phyloP scores from a whole-genome alignment of 2,113 vertebrate genomes.

The Maccullochella peelii region DNA sequence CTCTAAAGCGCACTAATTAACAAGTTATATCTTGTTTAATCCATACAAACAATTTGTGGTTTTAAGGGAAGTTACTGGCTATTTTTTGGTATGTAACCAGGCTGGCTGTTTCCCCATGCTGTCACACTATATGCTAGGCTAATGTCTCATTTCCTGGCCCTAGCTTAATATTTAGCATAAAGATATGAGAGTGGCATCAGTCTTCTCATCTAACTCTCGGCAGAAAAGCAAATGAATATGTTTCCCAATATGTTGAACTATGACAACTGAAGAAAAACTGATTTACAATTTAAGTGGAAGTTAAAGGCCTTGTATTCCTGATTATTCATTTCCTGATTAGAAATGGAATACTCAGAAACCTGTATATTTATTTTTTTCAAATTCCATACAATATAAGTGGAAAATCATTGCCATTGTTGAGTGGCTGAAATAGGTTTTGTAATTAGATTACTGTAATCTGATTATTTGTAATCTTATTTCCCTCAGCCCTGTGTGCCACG shows the following conservation, averaged over 20 bases:
- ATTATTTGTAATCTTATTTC: neutral
- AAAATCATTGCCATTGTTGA: neutral
- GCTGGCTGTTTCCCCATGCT: neutral
- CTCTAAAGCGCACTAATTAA: neutral
- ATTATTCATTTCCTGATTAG: neutral
- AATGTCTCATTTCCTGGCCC: no score
- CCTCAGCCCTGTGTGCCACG: conserved; percentile 1
- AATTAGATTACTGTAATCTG: conserved; percentile 35
- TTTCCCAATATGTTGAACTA: neutral
- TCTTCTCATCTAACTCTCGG: neutral
- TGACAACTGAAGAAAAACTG: neutral
- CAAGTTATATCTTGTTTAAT: neutral
- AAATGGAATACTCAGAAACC: neutral
- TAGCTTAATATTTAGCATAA: neutral
- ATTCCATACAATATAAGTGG: neutral
- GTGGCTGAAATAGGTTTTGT: neutral
- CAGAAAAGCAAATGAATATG: neutral
- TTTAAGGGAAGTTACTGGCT: neutral
- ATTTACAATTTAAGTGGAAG: neutral
- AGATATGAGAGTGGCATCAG: neutral
- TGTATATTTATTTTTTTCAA: neutral
- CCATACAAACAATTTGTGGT: neutral
- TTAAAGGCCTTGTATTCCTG: neutral
- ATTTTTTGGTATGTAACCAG: neutral
- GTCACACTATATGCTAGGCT: neutral